Evolutionary conservation across 2,797 vertebrate genomes (phyloP).

Genomic region (Phrynocephalus forsythii): DNA sequence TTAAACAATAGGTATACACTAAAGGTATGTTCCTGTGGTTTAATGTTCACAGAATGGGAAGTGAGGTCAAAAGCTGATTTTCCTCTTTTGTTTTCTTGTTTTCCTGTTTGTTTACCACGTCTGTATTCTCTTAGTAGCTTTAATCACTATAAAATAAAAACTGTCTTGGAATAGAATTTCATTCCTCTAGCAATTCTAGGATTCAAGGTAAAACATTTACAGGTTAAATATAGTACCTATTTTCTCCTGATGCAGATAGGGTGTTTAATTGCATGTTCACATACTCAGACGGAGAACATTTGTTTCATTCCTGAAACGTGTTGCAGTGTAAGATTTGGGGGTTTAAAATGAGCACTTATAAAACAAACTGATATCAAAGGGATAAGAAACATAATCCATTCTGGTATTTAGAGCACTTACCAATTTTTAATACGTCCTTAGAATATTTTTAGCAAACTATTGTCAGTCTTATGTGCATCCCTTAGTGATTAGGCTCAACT

Average conservation of each 20-base stretch:
- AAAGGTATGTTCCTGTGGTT: constrained; percentile 25
- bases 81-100: constrained; percentile 47
- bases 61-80: constrained; percentile 41
- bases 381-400: constrained; percentile 24
- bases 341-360: constrained; percentile 23
- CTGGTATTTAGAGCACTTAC: neutral
- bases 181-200: constrained; percentile 9
- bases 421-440: constrained; percentile 12
- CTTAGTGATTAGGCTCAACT: neutral
- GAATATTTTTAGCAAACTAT: constrained; percentile 10
- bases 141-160: constrained; percentile 44
- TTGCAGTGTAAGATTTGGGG: constrained; percentile 13
- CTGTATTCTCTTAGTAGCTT: constrained; percentile 27
- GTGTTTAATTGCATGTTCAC: neutral
- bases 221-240: neutral
- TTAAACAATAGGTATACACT: too few relatives aligned
- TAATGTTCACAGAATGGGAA: constrained; percentile 29
- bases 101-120: constrained; percentile 21
- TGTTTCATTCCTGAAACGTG: neutral
- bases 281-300: neutral
- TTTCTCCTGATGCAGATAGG: neutral
- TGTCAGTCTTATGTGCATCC: neutral
- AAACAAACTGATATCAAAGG: constrained; percentile 24
- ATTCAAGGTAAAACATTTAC: constrained; percentile 32
- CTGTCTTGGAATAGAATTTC: constrained; percentile 25